Percentiles rank a stretch among this genome's conserved stretches.
phyloP scores from a whole-genome alignment of 2,113 vertebrate genomes.

The Phaethon lepturus region DNA sequence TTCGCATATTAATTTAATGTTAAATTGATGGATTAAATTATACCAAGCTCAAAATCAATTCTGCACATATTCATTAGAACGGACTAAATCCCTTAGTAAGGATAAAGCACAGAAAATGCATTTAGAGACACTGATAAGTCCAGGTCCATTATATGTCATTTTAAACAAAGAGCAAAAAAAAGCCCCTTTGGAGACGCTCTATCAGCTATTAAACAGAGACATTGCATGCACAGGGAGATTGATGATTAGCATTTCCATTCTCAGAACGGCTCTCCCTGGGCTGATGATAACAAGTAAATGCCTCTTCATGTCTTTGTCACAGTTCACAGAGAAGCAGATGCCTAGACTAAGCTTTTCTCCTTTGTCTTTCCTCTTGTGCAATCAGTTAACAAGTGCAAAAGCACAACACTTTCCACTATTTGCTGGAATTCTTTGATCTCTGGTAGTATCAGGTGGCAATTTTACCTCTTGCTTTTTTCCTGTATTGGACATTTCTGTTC shows the following conservation, averaged over 20 bases:
- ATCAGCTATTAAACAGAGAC: conserved; percentile 98
- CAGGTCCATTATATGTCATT: conserved; percentile 94
- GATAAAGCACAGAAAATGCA: conserved; percentile 84
- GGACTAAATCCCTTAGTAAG: conserved; percentile 82
- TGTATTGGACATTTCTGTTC: background rate
- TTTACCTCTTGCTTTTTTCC: background rate
- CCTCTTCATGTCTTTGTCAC: conserved; percentile 69
- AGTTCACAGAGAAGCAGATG: conserved; percentile 82
- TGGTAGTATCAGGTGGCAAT: background rate
- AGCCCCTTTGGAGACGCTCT: conserved; percentile 89
- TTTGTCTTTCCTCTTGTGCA: conserved; percentile 82
- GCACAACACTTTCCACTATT: background rate
- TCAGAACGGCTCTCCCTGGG: conserved; percentile 79
- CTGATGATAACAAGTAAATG: conserved; percentile 82
- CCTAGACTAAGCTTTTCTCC: conserved; percentile 72
- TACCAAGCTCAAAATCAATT: conserved; percentile 90
- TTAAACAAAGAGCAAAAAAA: conserved; percentile 93
- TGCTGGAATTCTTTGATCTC: background rate
- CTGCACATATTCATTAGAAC: conserved; percentile 85
- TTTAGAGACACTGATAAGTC: conserved; percentile 93
- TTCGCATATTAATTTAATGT: conserved; percentile 93
- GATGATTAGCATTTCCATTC: conserved; percentile 90
- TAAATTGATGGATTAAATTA: conserved; percentile 99
- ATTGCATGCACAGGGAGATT: conserved; percentile 85
- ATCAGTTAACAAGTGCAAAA: conserved; percentile 78